A percentile compares a stretch with the other conserved stretches of the same genome.
Conservation (phyloP, 2,888 invertebrate genomes). For the Macrophya alboannulata region DNA sequence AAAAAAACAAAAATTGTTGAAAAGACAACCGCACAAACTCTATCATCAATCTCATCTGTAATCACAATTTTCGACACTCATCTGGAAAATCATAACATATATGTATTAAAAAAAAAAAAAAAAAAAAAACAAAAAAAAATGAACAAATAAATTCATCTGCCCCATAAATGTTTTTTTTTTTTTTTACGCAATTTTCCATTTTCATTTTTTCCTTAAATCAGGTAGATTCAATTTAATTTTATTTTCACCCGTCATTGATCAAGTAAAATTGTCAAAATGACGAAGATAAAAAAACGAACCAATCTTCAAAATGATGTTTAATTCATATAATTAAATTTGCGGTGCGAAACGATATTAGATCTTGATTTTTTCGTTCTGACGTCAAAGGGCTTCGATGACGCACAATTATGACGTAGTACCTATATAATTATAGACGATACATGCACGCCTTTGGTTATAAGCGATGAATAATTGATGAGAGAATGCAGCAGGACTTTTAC, state of each 20-base stretch:
- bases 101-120: constrained; percentile 73
- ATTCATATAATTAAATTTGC: not conserved
- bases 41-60: constrained; percentile 77
- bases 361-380: constrained; percentile 23
- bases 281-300: not conserved
- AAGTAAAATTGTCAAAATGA: not conserved
- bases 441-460: not conserved
- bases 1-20: constrained; percentile 65
- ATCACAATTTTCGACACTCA: constrained; percentile 78
- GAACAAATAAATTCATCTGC: constrained; percentile 77
- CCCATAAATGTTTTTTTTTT: constrained; percentile 70
- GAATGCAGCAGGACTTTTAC: constrained; percentile 12
- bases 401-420: constrained; percentile 35
- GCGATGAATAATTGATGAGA: constrained; percentile 31
- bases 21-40: constrained; percentile 78
- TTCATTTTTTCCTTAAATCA: not conserved
- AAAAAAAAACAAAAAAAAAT: constrained; percentile 75
- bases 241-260: not conserved
- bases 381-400: constrained; percentile 13
- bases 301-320: not conserved
- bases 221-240: too few species aligned
- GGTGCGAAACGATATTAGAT: not conserved
- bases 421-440: not conserved
- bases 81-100: constrained; percentile 76
- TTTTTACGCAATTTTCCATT: not conserved